phyloP scores from a whole-genome alignment of 2,888 invertebrate genomes.

The Tolmerus cingulatus region DNA sequence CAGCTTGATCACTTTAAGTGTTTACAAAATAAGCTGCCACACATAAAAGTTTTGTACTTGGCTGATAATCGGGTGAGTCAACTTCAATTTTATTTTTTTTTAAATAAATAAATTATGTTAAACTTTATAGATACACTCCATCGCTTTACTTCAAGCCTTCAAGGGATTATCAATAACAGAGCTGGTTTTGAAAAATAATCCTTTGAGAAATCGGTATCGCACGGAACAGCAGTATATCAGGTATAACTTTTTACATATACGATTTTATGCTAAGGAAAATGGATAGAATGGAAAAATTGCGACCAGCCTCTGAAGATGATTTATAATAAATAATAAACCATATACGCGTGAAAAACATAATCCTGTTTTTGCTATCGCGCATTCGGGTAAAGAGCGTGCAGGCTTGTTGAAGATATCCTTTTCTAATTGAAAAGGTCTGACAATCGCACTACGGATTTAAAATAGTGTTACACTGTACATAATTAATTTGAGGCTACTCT shows the following conservation, averaged over 20 bases:
- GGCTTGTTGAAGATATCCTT: not conserved
- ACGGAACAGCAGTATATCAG: slow-evolving; percentile 82
- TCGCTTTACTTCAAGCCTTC: slow-evolving; percentile 72
- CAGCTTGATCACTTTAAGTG: slow-evolving; percentile 73
- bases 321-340: too few relatives aligned
- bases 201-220: slow-evolving; percentile 78
- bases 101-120: not conserved
- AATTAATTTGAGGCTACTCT: not conserved
- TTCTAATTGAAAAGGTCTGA: not conserved
- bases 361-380: too few relatives aligned
- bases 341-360: too few relatives aligned
- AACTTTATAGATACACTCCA: slow-evolving; percentile 70
- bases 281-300: not conserved
- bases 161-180: slow-evolving; percentile 78
- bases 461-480: not conserved
- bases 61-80: slow-evolving; percentile 77
- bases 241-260: slow-evolving; percentile 67
- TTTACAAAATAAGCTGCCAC: slow-evolving; percentile 73
- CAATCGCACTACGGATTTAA: not conserved
- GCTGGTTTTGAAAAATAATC: slow-evolving; percentile 77
- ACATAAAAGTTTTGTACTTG: slow-evolving; percentile 80
- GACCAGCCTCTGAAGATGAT: not conserved
- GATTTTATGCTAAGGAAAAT: slow-evolving; percentile 22
- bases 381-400: not conserved
- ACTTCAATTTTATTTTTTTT: not conserved